These are phyloP conservation scores for Cheilosia soror DNA, from an alignment of 2,888 invertebrate species.

Conservation along the genomic window DNA sequence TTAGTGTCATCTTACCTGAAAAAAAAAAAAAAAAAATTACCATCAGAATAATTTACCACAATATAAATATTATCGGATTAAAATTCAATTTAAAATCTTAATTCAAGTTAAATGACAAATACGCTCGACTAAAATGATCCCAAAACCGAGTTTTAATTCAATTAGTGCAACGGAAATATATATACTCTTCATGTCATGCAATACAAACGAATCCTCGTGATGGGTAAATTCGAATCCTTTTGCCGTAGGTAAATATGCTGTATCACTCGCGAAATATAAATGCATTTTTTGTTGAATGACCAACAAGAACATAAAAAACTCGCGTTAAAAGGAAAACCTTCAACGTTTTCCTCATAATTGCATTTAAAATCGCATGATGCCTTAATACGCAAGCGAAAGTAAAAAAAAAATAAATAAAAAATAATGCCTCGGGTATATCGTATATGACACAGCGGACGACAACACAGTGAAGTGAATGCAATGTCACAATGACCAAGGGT, in stretches of 20 bases:
- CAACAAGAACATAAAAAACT: neutral
- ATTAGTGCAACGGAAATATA: conserved; percentile 57
- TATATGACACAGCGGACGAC: neutral
- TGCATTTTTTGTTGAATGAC: neutral
- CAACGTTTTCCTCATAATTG: conserved; percentile 55
- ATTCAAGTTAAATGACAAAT: conserved; percentile 53
- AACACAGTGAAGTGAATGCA: conserved; percentile 7
- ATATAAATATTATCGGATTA: conserved; percentile 18
- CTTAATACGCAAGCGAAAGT: conserved; percentile 20
- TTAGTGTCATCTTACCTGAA: conserved; percentile 57
- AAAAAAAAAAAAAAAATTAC: conserved; percentile 11
- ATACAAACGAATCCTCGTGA: conserved; percentile 16
- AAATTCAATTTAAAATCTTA: conserved; percentile 59
- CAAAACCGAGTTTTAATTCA: conserved; percentile 67
- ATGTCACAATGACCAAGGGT: conserved; percentile 25
- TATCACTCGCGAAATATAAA: conserved; percentile 49
- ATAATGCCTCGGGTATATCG: neutral
- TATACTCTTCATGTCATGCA: conserved; percentile 31
- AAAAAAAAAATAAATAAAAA: neutral
- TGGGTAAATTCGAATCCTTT: conserved; percentile 25
- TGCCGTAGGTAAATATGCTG: conserved; percentile 32
- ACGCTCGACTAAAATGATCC: conserved; percentile 17
- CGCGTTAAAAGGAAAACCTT: conserved; percentile 30
- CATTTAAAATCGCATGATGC: conserved; percentile 40
- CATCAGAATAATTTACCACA: neutral